Conservation (phyloP, 2,888 invertebrate species). For the Calameuta idolon region DNA sequence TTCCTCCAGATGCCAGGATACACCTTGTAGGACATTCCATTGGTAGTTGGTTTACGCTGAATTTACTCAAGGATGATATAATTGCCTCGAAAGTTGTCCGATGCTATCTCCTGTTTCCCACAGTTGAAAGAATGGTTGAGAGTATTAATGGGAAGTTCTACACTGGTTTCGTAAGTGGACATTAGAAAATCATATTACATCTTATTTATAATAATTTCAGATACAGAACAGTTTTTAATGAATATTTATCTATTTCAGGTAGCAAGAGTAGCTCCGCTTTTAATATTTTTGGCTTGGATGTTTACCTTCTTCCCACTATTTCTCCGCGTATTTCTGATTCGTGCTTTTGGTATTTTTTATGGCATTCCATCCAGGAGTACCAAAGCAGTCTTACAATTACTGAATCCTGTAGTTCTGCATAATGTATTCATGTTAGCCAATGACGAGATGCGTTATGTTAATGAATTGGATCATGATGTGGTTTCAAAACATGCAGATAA, state of each 20-base stretch:
- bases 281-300: conserved; percentile 68
- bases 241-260: conserved; percentile 55
- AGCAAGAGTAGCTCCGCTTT: conserved; percentile 67
- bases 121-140: conserved; percentile 84
- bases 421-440: conserved; percentile 79
- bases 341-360: conserved; percentile 70
- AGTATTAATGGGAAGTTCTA: conserved; percentile 80
- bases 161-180: conserved; percentile 71
- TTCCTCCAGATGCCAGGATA: conserved; percentile 79
- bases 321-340: conserved; percentile 69
- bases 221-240: neutral
- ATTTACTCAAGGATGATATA: conserved; percentile 74
- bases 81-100: conserved; percentile 72
- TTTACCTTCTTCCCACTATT: conserved; percentile 71
- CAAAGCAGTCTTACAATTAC: conserved; percentile 70
- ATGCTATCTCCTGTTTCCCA: conserved; percentile 86
- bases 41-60: conserved; percentile 85
- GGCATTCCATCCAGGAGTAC: conserved; percentile 70
- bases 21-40: conserved; percentile 93
- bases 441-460: conserved; percentile 85
- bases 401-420: conserved; percentile 72
- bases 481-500: conserved; percentile 73
- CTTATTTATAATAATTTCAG: no score
- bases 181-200: no score
- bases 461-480: conserved; percentile 74